A percentile compares a stretch with the other conserved stretches of the same genome.
phyloP scores from a whole-genome alignment of 2,888 invertebrate species.

The Volucella inanis region DNA sequence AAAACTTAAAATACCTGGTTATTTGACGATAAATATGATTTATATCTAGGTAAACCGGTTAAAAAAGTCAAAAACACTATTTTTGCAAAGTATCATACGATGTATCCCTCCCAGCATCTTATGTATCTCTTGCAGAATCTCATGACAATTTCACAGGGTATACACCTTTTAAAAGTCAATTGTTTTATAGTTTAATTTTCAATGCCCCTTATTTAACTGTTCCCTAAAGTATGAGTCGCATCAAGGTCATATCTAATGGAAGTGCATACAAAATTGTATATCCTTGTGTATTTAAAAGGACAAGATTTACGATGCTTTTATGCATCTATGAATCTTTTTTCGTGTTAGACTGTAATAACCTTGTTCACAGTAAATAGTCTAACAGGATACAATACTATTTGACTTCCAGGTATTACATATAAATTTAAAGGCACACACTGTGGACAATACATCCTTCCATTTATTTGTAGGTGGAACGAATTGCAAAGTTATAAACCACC shows the following conservation, averaged over 20 bases:
- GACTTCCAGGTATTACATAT: constrained; percentile 44
- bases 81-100: too few relatives aligned
- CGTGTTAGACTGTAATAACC: constrained; percentile 37
- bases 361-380: constrained; percentile 21
- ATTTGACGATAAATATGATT: constrained; percentile 4
- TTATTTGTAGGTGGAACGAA: constrained; percentile 44
- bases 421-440: constrained; percentile 42
- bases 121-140: constrained; percentile 32
- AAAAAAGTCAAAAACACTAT: constrained; percentile 41
- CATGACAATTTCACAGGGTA: constrained; percentile 40
- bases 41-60: constrained; percentile 20
- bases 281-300: constrained; percentile 42
- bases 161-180: constrained; percentile 63
- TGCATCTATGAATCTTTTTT: constrained; percentile 51
- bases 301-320: constrained; percentile 49
- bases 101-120: not conserved
- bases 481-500: constrained; percentile 52
- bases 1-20: too few relatives aligned
- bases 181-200: constrained; percentile 36
- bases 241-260: constrained; percentile 31
- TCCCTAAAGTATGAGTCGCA: constrained; percentile 2
- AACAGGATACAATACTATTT: constrained; percentile 48
- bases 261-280: constrained; percentile 34
- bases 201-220: constrained; percentile 3
- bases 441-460: constrained; percentile 15